Conservation (phyloP, 1,140 invertebrate species). For the Cyclargus thomasi region DNA sequence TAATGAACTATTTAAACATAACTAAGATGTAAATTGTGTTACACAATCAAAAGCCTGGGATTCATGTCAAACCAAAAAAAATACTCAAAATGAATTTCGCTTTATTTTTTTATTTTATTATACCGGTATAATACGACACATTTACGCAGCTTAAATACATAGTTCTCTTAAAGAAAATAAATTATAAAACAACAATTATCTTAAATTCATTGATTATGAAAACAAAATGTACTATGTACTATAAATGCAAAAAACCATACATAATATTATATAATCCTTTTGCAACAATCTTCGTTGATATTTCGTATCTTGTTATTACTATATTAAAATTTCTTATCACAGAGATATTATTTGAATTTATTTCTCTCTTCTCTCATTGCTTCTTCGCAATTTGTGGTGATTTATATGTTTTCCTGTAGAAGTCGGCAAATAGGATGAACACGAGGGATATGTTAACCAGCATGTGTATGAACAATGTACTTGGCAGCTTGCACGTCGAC, state of each 20-base stretch:
- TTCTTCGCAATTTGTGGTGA: background rate
- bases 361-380: background rate
- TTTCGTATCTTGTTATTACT: background rate
- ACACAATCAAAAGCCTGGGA: too few relatives aligned
- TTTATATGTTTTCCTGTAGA: slow-evolving; percentile 32
- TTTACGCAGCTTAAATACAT: background rate
- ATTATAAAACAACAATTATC: background rate
- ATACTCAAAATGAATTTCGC: too few relatives aligned
- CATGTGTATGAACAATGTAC: slow-evolving; percentile 32
- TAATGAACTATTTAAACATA: too few relatives aligned
- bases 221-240: too few relatives aligned
- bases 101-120: background rate
- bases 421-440: slow-evolving; percentile 35
- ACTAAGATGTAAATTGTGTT: too few relatives aligned
- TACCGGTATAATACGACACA: background rate
- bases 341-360: background rate
- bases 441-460: slow-evolving; percentile 35
- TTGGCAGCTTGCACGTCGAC: slow-evolving; percentile 34
- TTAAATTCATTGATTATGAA: background rate
- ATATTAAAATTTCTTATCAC: background rate
- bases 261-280: too few relatives aligned
- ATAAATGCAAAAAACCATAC: too few relatives aligned
- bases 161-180: background rate
- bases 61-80: too few relatives aligned
- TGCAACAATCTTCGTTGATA: too few relatives aligned